These are phyloP conservation scores for Pantala flavescens DNA, from an alignment of 1,140 invertebrate species.

Conservation along the genomic window DNA sequence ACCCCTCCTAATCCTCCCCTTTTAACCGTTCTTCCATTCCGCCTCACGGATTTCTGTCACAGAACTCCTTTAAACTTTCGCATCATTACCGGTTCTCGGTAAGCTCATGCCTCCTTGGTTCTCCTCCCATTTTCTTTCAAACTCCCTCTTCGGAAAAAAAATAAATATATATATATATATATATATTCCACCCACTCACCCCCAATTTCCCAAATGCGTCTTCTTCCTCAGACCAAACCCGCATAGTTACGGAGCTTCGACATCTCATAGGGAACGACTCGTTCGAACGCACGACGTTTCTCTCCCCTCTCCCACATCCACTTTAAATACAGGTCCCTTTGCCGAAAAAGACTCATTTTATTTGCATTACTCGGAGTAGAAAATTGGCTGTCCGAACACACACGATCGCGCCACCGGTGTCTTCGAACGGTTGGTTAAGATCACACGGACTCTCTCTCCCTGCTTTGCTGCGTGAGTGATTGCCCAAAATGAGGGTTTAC, in stretches of 20 bases:
- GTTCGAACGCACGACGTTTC: not conserved
- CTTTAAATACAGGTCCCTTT: not conserved
- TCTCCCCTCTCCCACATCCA: not conserved
- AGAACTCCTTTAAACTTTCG: constrained; percentile 9
- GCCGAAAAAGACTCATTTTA: not conserved
- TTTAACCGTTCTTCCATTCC: not conserved
- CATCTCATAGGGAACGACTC: not conserved
- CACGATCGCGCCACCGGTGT: not conserved
- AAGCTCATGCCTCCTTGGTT: not conserved
- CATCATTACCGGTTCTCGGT: constrained; percentile 4
- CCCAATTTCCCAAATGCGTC: not conserved
- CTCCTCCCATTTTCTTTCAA: not conserved
- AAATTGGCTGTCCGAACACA: constrained; percentile 8
- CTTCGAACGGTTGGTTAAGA: not conserved
- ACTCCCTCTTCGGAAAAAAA: too few relatives aligned
- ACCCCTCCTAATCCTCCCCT: not conserved
- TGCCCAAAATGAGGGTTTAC: too few relatives aligned
- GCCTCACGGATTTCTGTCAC: not conserved
- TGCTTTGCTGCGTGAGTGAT: too few relatives aligned
- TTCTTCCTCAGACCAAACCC: not conserved
- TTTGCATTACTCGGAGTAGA: not conserved
- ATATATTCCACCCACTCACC: not conserved
- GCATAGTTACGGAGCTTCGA: not conserved
- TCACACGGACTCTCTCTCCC: too few relatives aligned
- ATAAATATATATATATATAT: too few relatives aligned